A percentile compares a stretch with the other conserved stretches of the same genome.
These are phyloP conservation scores for Hydrolagus colliei DNA, from an alignment of 2,797 vertebrate species.

Conservation along the genomic window DNA sequence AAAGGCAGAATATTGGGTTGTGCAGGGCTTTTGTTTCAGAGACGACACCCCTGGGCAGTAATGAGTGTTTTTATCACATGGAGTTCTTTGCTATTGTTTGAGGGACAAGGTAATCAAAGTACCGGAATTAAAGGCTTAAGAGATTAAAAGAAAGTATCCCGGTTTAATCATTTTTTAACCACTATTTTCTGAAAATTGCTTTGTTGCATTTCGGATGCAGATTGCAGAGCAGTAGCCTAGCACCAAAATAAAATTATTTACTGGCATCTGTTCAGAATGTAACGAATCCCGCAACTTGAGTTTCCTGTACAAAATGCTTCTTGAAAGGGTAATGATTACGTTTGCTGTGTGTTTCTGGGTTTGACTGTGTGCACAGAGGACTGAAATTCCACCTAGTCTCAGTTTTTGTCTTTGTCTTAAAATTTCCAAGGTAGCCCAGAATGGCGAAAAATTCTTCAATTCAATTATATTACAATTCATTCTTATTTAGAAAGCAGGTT, in stretches of 20 bases:
- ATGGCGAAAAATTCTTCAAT: too few relatives aligned
- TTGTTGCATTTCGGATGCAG: not conserved
- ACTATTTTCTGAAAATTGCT: slow-evolving; percentile 1
- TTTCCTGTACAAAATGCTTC: not conserved
- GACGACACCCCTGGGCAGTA: slow-evolving; percentile 41
- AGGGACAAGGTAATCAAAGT: slow-evolving; percentile 51
- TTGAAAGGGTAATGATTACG: too few relatives aligned
- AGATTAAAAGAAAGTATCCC: slow-evolving; percentile 42
- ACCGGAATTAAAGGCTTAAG: slow-evolving; percentile 59
- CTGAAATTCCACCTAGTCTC: too few relatives aligned
- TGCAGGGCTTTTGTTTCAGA: slow-evolving; percentile 39
- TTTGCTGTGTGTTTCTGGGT: too few relatives aligned
- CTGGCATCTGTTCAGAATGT: not conserved
- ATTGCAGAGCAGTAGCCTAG: not conserved
- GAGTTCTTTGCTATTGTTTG: slow-evolving; percentile 33
- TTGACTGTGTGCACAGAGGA: too few relatives aligned
- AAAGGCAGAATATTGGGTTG: slow-evolving; percentile 23
- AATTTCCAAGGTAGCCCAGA: too few relatives aligned
- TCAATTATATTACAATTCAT: too few relatives aligned
- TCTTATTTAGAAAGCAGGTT: too few relatives aligned
- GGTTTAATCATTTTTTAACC: slow-evolving; percentile 13
- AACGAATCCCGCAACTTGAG: slow-evolving; percentile 8
- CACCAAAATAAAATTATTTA: not conserved
- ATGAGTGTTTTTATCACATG: slow-evolving; percentile 36
- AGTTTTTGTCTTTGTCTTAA: too few relatives aligned